Evolutionary conservation across 37 sponge, comb jelly and placozoan species (phyloP).

Genomic region (Ephydatia muelleri): DNA sequence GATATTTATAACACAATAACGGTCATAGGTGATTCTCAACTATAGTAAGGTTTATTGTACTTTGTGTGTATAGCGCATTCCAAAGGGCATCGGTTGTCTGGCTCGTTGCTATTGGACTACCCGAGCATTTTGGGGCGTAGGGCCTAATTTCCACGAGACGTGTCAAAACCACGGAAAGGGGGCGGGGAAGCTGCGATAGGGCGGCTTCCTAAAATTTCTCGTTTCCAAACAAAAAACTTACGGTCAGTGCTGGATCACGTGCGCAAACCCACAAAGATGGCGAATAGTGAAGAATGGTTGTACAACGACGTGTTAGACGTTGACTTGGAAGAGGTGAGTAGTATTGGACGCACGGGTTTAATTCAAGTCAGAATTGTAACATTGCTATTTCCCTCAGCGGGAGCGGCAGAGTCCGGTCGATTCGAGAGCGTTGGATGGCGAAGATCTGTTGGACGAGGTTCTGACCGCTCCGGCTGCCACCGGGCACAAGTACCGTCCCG

Average conservation of each 20-base stretch:
- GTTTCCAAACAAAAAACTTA: no score
- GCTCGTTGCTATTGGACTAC: no score
- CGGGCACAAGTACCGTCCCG: background rate
- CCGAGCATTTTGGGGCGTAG: no score
- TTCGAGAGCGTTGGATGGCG: conserved; percentile 35
- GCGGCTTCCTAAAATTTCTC: background rate
- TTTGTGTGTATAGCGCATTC: no score
- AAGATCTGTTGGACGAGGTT: conserved; percentile 73
- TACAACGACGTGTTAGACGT: conserved; percentile 77
- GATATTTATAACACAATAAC: no score
- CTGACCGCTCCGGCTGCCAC: conserved; percentile 55
- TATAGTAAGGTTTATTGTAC: no score
- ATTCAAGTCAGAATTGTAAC: background rate
- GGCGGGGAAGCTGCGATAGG: no score
- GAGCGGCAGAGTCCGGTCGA: conserved; percentile 26
- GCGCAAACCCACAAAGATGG: conserved; percentile 27
- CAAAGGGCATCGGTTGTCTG: no score
- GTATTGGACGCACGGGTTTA: no score
- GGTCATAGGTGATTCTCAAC: no score
- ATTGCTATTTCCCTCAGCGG: conserved; percentile 7
- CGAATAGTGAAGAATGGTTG: conserved; percentile 71
- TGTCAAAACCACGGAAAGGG: no score
- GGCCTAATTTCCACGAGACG: no score
- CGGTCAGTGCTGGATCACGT: background rate
- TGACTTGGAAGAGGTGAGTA: conserved; percentile 33